Evolutionary conservation across 2,113 vertebrate genomes (phyloP).

Genomic region (Ia io): DNA sequence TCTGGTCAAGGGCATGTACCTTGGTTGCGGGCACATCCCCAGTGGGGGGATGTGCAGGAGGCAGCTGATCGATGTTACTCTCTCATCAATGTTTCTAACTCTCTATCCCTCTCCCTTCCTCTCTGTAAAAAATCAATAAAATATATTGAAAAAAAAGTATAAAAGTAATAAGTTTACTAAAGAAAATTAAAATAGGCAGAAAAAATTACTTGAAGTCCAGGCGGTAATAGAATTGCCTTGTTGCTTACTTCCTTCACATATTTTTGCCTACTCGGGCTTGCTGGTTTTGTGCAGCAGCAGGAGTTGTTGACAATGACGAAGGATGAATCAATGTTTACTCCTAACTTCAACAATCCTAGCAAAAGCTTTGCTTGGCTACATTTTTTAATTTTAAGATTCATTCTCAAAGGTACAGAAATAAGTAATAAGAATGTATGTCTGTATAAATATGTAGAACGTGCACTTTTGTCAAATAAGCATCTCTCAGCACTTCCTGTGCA

Average conservation of each 20-base stretch:
- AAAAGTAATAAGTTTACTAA: conserved; percentile 2
- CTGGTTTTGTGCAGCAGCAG: background rate
- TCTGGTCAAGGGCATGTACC: too few species aligned
- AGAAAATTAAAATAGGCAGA: conserved; percentile 20
- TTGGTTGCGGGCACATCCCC: too few species aligned
- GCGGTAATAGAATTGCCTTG: background rate
- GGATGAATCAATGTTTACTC: background rate
- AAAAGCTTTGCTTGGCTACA: background rate
- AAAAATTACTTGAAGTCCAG: background rate
- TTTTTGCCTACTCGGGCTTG: background rate
- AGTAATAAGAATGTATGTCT: conserved; percentile 25
- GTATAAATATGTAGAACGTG: conserved; percentile 15
- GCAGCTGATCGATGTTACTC: too few species aligned
- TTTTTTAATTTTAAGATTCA: conserved; percentile 24
- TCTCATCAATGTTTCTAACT: too few species aligned
- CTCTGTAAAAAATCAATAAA: too few species aligned
- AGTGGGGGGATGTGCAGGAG: too few species aligned
- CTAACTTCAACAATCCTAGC: background rate
- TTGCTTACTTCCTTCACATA: background rate
- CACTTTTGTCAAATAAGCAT: conserved; percentile 38
- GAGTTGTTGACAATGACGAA: background rate
- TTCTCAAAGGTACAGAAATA: conserved; percentile 28
- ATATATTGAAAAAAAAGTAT: background rate
- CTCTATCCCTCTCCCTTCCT: too few species aligned
- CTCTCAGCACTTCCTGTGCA: conserved; percentile 63